Evolutionary conservation across 1,140 invertebrate species (phyloP).

Genomic region (Lutraria rhynchaena): DNA sequence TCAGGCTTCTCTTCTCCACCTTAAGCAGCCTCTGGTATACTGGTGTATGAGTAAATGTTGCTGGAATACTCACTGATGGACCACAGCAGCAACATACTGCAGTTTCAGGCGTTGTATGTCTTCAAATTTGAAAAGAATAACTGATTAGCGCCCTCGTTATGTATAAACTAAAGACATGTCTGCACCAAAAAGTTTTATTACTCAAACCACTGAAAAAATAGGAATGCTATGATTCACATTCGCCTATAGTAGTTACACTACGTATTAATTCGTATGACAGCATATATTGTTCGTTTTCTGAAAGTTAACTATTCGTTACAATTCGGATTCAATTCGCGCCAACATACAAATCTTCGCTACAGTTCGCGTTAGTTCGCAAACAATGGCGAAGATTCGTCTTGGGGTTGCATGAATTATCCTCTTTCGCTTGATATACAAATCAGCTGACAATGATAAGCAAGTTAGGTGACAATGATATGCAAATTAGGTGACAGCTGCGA

Average conservation of each 20-base stretch:
- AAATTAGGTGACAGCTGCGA: no score
- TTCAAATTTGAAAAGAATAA: slow-evolving; percentile 39
- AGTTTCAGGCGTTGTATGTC: slow-evolving; percentile 42
- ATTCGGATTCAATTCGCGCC: slow-evolving; percentile 43
- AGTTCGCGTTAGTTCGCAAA: slow-evolving; percentile 38
- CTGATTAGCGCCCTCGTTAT: neutral
- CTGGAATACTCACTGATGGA: slow-evolving; percentile 31
- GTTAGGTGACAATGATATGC: no score
- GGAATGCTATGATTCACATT: slow-evolving; percentile 18
- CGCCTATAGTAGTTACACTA: slow-evolving; percentile 29
- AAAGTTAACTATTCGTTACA: slow-evolving; percentile 44
- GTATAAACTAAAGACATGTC: slow-evolving; percentile 1
- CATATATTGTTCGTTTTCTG: slow-evolving; percentile 41
- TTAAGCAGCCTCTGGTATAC: slow-evolving; percentile 40
- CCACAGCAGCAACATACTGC: slow-evolving; percentile 45
- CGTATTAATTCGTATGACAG: slow-evolving; percentile 36
- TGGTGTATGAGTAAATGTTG: no score
- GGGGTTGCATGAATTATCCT: slow-evolving; percentile 23
- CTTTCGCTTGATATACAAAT: slow-evolving; percentile 46
- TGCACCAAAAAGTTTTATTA: no score
- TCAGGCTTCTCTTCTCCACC: slow-evolving; percentile 28
- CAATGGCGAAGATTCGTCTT: slow-evolving; percentile 42
- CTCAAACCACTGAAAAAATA: slow-evolving; percentile 22
- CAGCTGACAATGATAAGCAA: no score
- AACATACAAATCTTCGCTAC: slow-evolving; percentile 38